phyloP scores from a whole-genome alignment of 37 sponge, comb jelly and placozoan genomes.

The Crambe crambe region DNA sequence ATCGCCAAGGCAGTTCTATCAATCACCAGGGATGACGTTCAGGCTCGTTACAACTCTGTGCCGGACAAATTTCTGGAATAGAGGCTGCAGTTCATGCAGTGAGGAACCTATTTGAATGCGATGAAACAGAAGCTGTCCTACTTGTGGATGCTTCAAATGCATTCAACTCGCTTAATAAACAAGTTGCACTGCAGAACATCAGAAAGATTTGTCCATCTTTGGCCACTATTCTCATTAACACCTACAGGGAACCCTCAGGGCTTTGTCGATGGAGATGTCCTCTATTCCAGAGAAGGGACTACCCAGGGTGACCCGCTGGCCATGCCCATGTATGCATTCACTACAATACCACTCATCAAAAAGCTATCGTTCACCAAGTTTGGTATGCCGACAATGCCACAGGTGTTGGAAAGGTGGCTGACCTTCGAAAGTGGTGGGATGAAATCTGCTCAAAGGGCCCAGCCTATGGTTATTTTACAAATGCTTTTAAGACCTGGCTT shows the following conservation, averaged over 20 bases:
- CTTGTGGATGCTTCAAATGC: no score
- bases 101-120: constrained; percentile 6
- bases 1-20: constrained; percentile 19
- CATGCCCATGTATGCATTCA: constrained; percentile 32
- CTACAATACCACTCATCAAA: constrained; percentile 15
- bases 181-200: constrained; percentile 24
- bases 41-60: constrained; percentile 38
- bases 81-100: constrained; percentile 34
- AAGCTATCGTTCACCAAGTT: not conserved
- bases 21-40: constrained; percentile 8
- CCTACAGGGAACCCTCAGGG: constrained; percentile 26
- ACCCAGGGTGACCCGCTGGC: no score
- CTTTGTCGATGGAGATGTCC: constrained; percentile 29
- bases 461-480: constrained; percentile 19
- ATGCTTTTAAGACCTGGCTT: no score
- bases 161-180: constrained; percentile 21
- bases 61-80: constrained; percentile 25
- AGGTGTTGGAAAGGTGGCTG: constrained; percentile 2
- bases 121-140: no score
- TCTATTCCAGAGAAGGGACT: constrained; percentile 37
- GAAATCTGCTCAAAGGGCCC: constrained; percentile 6
- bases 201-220: constrained; percentile 15
- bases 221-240: constrained; percentile 25
- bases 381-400: constrained; percentile 58
- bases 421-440: constrained; percentile 40